Conservation (phyloP, 2,888 invertebrate species). For the Caenorhabditis sp. region DNA sequence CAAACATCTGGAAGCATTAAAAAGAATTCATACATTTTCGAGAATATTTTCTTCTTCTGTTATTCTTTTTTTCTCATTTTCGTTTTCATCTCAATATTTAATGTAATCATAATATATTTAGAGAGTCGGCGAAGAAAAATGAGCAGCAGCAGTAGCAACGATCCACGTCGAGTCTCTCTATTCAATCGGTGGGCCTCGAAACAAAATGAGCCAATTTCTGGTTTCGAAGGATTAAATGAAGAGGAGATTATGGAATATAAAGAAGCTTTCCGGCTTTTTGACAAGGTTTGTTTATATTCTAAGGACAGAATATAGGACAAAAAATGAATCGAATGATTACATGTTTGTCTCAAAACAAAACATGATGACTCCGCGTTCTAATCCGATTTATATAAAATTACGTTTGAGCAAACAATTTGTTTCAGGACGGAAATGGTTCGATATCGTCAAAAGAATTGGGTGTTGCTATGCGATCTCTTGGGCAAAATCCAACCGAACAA, state of each 20-base stretch:
- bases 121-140: slow-evolving; percentile 12
- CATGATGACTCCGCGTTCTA: not conserved
- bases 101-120: not conserved
- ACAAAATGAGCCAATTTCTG: slow-evolving; percentile 52
- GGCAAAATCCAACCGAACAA: slow-evolving; percentile 73
- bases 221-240: slow-evolving; percentile 68
- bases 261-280: slow-evolving; percentile 71
- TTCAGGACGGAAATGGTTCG: slow-evolving; percentile 71
- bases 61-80: slow-evolving; percentile 6
- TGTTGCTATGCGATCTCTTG: slow-evolving; percentile 72
- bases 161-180: slow-evolving; percentile 64
- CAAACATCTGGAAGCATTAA: too few species aligned
- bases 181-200: slow-evolving; percentile 69
- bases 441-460: slow-evolving; percentile 72
- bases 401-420: not conserved
- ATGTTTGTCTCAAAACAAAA: not conserved
- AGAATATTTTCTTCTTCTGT: slow-evolving; percentile 3
- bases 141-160: slow-evolving; percentile 30
- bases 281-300: slow-evolving; percentile 59
- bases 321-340: slow-evolving; percentile 1
- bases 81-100: not conserved
- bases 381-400: not conserved
- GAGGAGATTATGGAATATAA: slow-evolving; percentile 71
- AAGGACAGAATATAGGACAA: too few species aligned
- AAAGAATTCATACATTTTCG: not conserved